Evolutionary conservation across 2,113 vertebrate genomes (phyloP).

Genomic region (Excalfactoria chinensis): DNA sequence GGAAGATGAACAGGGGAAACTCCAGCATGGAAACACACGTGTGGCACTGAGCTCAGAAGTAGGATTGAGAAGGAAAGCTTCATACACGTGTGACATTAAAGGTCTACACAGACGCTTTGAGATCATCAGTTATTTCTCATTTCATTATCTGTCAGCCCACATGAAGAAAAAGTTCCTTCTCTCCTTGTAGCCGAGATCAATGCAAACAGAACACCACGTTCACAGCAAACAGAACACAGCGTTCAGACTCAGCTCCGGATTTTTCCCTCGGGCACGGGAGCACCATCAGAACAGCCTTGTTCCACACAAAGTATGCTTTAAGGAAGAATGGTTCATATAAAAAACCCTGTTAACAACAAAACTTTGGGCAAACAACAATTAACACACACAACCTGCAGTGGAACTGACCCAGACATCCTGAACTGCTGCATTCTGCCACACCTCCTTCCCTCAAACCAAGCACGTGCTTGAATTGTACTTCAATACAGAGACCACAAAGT

Average conservation of each 20-base stretch:
- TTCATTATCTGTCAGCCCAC: not conserved
- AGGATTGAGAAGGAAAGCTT: not conserved
- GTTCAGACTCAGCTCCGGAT: not conserved
- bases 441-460: slow-evolving; percentile 16
- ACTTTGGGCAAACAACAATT: slow-evolving; percentile 12
- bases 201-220: not conserved
- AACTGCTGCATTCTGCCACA: slow-evolving; percentile 33
- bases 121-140: not conserved
- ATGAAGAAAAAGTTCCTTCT: not conserved
- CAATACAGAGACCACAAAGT: not conserved
- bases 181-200: not conserved
- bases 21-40: not conserved
- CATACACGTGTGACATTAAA: not conserved
- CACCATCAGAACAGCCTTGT: not conserved
- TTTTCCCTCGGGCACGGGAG: not conserved
- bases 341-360: not conserved
- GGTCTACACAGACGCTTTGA: not conserved
- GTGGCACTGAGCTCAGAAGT: not conserved
- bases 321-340: not conserved
- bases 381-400: not conserved
- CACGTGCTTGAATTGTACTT: fast-evolving
- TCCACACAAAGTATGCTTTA: not conserved
- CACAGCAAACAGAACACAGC: not conserved
- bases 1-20: not conserved
- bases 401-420: slow-evolving; percentile 25